A percentile compares a stretch with the other conserved stretches of the same genome.
These are phyloP conservation scores for Falco columbarius DNA, from an alignment of 2,797 vertebrate species.

Conservation along the genomic window DNA sequence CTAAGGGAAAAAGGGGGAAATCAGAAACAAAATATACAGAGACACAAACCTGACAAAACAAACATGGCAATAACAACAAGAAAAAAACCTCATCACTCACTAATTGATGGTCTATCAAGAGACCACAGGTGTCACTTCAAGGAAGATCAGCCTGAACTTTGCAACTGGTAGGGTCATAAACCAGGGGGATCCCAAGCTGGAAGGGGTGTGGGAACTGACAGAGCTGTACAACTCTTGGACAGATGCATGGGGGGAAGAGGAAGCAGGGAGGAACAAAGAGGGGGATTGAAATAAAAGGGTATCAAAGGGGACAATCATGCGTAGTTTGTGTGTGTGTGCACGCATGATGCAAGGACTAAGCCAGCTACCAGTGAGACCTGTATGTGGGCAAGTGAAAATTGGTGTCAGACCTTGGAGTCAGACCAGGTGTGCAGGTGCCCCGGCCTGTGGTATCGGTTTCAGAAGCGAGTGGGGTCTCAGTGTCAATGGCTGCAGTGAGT, in stretches of 20 bases:
- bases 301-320: neutral
- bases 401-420: neutral
- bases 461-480: neutral
- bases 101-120: neutral
- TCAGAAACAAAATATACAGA: neutral
- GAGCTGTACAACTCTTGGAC: neutral
- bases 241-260: neutral
- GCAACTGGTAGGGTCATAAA: neutral
- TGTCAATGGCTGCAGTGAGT: neutral
- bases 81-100: neutral
- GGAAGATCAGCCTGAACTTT: neutral
- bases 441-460: neutral
- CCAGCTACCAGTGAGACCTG: neutral
- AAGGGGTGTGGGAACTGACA: accelerated
- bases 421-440: neutral
- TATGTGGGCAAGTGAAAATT: neutral
- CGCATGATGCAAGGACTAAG: neutral
- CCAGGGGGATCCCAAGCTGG: neutral
- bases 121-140: neutral
- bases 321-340: no score
- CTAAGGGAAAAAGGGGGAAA: neutral
- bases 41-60: neutral
- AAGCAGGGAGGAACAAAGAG: neutral
- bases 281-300: accelerated
- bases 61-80: neutral